Base-by-base conservation (phyloP, 2,888 invertebrate genomes). In the Nomada ruficornis region DNA sequence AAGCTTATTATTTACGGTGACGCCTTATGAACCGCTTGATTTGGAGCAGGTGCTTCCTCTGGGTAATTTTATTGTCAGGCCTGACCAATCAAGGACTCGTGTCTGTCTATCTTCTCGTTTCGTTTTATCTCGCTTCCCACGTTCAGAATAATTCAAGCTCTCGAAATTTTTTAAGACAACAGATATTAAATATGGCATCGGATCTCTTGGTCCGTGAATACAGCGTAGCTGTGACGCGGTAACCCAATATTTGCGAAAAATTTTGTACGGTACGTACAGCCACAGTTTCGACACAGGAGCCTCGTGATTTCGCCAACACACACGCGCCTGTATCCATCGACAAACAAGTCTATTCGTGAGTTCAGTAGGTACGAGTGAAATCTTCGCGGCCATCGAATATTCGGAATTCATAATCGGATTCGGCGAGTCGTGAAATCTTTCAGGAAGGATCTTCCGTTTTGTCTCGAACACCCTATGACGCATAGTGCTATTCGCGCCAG, bases 191-290 rank as follows among this genome's bases (percentile, higher is more conserved):
- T 26, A 26, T n/a, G 50, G n/a, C 54, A 18, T 20, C n/a, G 20
- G n/a, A 44, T 73, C 52, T 26, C 29, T 2, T 5, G 23, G 26
- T 62, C 26, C 50, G 29, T 36, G 80, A 63, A 80, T 67, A 67
- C 59, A 7, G 29, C 55, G 52, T 54, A 54, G 73, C 42, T 44
- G 68, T 63, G 57, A 68, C 47, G 55, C 26, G 55, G 57, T 82
- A 57, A 20, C 54, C 67, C 71, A 82, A 82, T 82, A 82, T 82
- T 82, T 82, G 82, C 63, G 59, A 59, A 72, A 81, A 82, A 71
- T 71, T 69, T 20, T 55, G 13, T 15, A 29, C 64, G 55, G 57
- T 80, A 67, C 65, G 52, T 62, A 55, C 44, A 52, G 13, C 10
- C 23, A 36, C n/a, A 18, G 60, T 50, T 78, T 77, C 55, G 44